Base-by-base conservation (phyloP, 23 tunicate species). In the Botrylloides violaceus region DNA sequence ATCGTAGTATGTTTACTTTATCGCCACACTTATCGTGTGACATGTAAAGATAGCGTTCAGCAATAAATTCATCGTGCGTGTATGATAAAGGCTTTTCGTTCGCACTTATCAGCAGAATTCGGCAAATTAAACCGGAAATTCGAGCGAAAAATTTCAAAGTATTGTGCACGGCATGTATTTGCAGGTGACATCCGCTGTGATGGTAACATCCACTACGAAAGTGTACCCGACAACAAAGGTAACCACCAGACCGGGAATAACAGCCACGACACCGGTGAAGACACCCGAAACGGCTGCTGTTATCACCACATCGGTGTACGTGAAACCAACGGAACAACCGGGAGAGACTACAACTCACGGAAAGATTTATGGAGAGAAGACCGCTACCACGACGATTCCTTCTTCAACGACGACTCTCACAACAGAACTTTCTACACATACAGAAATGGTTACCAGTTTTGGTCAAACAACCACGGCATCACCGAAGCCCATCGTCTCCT, bases 201-300 rank as follows among this genome's bases (percentile, higher is more conserved):
- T 77, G 24, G 77, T 83, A 22, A 63, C 79, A 2, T 70, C 82
- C 33, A 83, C 90, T 5, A 60, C 32, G 26, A 64, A 78, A 32
- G 74, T 61, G 23, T 77, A 39, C 68, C 82, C 90, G 32, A 63
- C 66, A 12, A 71, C 70, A 15, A 34, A 63, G 30, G 7, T 6
- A 63, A 63, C 33, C 3, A 59, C 30, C 30, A 22, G 19, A 22
- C 23, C 64, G 7, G 28, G 64, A 9, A 6, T 26, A 18, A 59
- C 64, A 65, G 7, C 71, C 9, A 65, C 19, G 28, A 32, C 29
- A 29, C 49, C 21, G 49, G 12, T 18, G 49, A 30, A 65, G 0
- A 32, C 28, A 65, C 21, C 47, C 21, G 43, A 30, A 30, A 65
- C 21, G 26, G 32, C 32, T 49, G 58, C 58, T 1, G 65, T 25